Base-by-base conservation (phyloP, 2,888 invertebrate species). In the Microctonus brassicae region DNA sequence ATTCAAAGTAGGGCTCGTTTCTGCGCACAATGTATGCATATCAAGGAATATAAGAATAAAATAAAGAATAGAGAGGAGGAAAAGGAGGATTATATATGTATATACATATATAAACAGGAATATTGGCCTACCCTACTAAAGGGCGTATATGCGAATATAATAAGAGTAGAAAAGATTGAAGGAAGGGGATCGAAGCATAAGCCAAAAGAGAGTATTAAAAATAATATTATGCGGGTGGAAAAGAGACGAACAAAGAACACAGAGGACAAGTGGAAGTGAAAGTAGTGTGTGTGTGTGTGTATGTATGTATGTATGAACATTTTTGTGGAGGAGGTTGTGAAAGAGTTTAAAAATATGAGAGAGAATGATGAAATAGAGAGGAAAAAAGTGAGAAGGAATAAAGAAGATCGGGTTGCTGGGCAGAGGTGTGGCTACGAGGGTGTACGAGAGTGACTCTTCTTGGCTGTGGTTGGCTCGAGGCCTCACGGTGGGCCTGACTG, bases 361-460 rank as follows among this genome's bases (percentile, higher is more conserved):
- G 7, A 29, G 29, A 3, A 29, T 7, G 7, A 60, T 63, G 63
- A 47, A 47, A 63, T 53, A 47, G 17, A 52, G 42, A 34, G 55
- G 58, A 42, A 63, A 66, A 22, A 33, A 64, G 60, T 67, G 67
- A 66, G 60, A 69, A 62, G 73, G 77, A 78, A 77, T 75, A 72
- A 78, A 79, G 80, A 80, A 79, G 81, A 78, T 80, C 80, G 78
- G 74, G 71, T 79, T 78, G 78, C 78, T 75, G 73, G 62, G 80
- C 81, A 83, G 86, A 85, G 86, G 86, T 85, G 86, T 86, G 86
- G 86, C 86, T 82, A 86, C 79, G 83, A 80, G 81, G 82, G 81
- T 80, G 81, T 78, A 81, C 80, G 78, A 79, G 81, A 83, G 80
- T 80, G 81, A 82, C 82, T 83, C 83, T 83, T 82, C 84, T 81